These are phyloP conservation scores for Bucorvus abyssinicus DNA, from an alignment of 2,797 vertebrate genomes.

Conservation along the genomic window DNA sequence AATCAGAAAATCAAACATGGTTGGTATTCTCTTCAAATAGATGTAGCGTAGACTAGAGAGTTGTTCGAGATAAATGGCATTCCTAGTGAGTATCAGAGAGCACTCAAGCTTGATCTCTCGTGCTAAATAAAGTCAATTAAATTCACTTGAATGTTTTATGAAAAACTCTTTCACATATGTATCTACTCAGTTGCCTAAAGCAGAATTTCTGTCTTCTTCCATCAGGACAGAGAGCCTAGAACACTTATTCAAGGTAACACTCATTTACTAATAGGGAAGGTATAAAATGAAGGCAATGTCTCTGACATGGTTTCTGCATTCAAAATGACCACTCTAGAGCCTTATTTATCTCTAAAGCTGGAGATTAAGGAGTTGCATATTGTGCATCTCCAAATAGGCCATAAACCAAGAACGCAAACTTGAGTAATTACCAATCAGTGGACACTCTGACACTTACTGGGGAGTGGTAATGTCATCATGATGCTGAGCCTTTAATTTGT, in stretches of 20 bases:
- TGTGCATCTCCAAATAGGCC: background rate
- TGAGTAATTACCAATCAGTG: background rate
- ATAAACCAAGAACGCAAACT: background rate
- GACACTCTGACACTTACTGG: rapidly evolving
- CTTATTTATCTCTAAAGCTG: background rate
- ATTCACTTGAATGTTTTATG: background rate
- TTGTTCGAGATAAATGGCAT: background rate
- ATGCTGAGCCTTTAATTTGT: background rate
- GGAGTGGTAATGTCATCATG: background rate
- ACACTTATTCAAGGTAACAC: background rate
- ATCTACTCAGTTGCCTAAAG: background rate
- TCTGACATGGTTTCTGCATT: background rate
- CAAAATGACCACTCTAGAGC: background rate
- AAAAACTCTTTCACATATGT: background rate
- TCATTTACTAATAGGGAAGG: background rate
- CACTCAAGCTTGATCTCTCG: background rate
- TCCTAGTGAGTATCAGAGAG: background rate
- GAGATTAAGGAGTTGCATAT: background rate
- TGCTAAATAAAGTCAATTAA: background rate
- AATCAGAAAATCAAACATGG: conserved; percentile 28
- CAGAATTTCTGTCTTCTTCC: background rate
- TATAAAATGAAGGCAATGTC: background rate
- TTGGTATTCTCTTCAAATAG: background rate
- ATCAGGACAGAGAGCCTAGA: background rate
- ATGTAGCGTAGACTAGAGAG: background rate